Conservation (phyloP, 2,113 vertebrate species). For the Ramphastos sulfuratus region DNA sequence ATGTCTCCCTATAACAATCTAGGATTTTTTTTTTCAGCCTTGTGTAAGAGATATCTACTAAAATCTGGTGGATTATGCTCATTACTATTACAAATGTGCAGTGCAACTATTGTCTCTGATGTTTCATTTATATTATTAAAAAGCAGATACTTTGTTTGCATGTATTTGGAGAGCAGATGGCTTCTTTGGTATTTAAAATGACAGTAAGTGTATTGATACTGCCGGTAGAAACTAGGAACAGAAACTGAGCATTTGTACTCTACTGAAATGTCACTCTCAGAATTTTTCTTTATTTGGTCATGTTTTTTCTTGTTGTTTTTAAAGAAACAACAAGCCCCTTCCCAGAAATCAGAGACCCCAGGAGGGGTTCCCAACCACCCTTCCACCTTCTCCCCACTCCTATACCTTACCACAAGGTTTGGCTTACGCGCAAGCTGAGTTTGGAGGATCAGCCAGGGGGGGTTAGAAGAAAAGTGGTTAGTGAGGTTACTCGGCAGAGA, state of each 20-base stretch:
- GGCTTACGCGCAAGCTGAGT: too few relatives aligned
- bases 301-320: not conserved
- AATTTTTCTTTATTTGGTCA: not conserved
- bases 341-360: too few relatives aligned
- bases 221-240: not conserved
- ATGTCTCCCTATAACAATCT: not conserved
- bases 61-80: not conserved
- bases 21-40: not conserved
- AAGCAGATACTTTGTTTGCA: not conserved
- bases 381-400: too few relatives aligned
- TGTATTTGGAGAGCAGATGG: constrained; percentile 38
- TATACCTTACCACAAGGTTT: too few relatives aligned
- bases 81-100: not conserved
- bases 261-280: not conserved
- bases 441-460: too few relatives aligned
- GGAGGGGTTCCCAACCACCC: too few relatives aligned
- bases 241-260: not conserved
- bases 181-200: constrained; percentile 46
- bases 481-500: too few relatives aligned
- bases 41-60: not conserved
- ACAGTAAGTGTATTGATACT: not conserved
- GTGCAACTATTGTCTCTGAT: not conserved
- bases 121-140: constrained; percentile 13
- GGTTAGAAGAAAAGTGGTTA: too few relatives aligned
- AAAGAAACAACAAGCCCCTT: not conserved